Base-by-base conservation (phyloP, 1,140 invertebrate species). In the Sminthurinus signatus region DNA sequence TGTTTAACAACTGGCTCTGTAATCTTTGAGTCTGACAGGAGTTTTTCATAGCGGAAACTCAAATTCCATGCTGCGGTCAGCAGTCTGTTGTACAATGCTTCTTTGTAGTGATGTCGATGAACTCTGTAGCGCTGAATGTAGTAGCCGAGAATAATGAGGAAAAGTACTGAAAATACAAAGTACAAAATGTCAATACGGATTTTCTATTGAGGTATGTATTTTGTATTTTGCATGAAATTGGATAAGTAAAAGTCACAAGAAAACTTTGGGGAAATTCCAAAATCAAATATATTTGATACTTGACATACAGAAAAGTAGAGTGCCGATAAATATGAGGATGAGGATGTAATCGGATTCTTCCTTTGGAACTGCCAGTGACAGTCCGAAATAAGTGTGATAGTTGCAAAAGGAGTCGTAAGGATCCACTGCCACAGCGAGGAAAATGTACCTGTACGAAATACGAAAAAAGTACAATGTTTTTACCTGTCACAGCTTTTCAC, bases 21-120 rank as follows among this genome's bases (percentile, higher is more conserved):
- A 23, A 28, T 28, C 23, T 52, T 52, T 14, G 27, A 3, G 3
- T 60, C 57, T 14, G 43, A 25, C 10, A 60, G 32, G 1, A 65
- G 25, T 44, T 51, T 46, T 55, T 65, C 63, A 21, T 65, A 65
- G 19, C 63, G 32, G 36, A 60, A 65, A 15, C 48, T 29, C 31
- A 65, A 29, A 19, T 48, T 48, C 63, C 63, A 65, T 2, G 63
- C 63, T 43, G 63, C 63, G 23, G 46, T 51, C n/a, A 60, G 44
- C 10, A 65, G 25, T 25, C 57, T 29, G 43, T 54, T 36, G 4
- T 32, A 43, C 36, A 59, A 43, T 17, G 63, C 63, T 54, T 54
- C 51, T 1, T 55, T 21, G n/a, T 43, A 27, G 50, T 50, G 54
- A 17, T 31, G 15, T 25, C 36, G 28, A 2, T 21, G 21, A 14